Evolutionary conservation across 2,888 invertebrate species (phyloP).

Genomic region (Epinotia bilunana): DNA sequence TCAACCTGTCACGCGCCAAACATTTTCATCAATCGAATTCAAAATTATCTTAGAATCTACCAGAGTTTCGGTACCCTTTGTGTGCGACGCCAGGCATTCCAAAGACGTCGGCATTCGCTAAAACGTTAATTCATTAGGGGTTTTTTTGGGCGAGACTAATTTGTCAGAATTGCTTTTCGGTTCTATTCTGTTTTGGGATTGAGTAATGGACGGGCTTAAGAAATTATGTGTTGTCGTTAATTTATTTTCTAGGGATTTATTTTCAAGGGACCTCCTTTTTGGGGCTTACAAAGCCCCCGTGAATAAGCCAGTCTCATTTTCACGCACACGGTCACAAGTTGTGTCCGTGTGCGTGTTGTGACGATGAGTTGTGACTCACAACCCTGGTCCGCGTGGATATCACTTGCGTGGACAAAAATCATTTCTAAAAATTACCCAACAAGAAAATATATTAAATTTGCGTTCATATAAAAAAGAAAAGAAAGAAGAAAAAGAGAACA

Average conservation of each 20-base stretch:
- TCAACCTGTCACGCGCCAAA: conserved; percentile 8
- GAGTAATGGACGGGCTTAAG: conserved; percentile 27
- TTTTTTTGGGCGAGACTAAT: conserved; percentile 40
- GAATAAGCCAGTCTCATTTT: too few relatives aligned
- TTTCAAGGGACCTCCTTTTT: neutral
- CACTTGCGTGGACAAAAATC: too few relatives aligned
- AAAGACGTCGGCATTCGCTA: conserved; percentile 20
- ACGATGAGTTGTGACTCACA: too few relatives aligned
- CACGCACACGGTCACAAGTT: too few relatives aligned
- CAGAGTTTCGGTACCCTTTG: conserved; percentile 23
- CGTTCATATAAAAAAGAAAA: too few relatives aligned
- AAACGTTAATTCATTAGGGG: conserved; percentile 42
- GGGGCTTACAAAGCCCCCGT: neutral
- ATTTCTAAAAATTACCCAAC: too few relatives aligned
- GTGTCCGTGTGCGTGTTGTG: too few relatives aligned
- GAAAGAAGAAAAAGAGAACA: too few relatives aligned
- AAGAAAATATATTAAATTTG: too few relatives aligned
- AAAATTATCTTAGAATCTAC: conserved; percentile 7
- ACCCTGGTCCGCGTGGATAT: too few relatives aligned
- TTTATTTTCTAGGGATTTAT: neutral
- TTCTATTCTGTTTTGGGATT: conserved; percentile 34
- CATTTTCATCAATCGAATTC: conserved; percentile 3
- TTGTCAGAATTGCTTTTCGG: conserved; percentile 43
- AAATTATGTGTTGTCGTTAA: conserved; percentile 20
- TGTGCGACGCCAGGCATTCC: conserved; percentile 20